phyloP scores from a whole-genome alignment of 2,113 vertebrate species.

The Asarcornis scutulata region DNA sequence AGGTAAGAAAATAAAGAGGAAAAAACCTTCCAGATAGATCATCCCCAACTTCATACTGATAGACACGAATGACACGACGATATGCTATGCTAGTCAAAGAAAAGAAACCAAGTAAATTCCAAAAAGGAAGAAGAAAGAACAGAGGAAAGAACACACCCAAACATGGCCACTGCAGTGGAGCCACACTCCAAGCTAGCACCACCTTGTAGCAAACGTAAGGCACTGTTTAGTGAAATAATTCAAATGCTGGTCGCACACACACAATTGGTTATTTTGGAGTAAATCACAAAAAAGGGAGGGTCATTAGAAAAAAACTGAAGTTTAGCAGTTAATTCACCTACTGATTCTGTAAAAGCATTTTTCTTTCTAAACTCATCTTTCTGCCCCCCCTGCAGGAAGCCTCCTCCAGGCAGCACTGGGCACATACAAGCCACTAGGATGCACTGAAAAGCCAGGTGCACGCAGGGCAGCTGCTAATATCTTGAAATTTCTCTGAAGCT shows the following conservation, averaged over 20 bases:
- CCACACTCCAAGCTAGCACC: slow-evolving; percentile 54
- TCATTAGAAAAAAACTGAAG: not conserved
- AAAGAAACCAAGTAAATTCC: slow-evolving; percentile 82
- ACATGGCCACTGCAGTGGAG: slow-evolving; percentile 32
- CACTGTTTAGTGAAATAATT: not conserved
- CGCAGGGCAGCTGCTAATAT: not conserved
- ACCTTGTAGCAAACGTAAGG: slow-evolving; percentile 18
- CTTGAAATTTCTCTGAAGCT: not conserved
- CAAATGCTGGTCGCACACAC: not conserved
- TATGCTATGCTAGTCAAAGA: slow-evolving; percentile 95
- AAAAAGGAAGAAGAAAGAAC: slow-evolving; percentile 17
- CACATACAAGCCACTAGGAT: rapidly evolving
- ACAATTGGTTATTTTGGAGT: not conserved
- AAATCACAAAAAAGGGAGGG: not conserved
- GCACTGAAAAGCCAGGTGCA: not conserved
- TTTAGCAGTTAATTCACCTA: not conserved
- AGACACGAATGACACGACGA: slow-evolving; percentile 95
- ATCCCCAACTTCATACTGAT: slow-evolving; percentile 98
- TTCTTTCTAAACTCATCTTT: not conserved
- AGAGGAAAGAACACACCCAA: slow-evolving; percentile 54
- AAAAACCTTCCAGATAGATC: slow-evolving; percentile 98
- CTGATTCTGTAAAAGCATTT: not conserved
- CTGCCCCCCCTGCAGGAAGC: not conserved
- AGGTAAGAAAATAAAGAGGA: slow-evolving; percentile 82
- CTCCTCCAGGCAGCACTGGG: not conserved